Base-by-base conservation (phyloP, 2,888 invertebrate genomes). In the Trichogramma dendrolimi region DNA sequence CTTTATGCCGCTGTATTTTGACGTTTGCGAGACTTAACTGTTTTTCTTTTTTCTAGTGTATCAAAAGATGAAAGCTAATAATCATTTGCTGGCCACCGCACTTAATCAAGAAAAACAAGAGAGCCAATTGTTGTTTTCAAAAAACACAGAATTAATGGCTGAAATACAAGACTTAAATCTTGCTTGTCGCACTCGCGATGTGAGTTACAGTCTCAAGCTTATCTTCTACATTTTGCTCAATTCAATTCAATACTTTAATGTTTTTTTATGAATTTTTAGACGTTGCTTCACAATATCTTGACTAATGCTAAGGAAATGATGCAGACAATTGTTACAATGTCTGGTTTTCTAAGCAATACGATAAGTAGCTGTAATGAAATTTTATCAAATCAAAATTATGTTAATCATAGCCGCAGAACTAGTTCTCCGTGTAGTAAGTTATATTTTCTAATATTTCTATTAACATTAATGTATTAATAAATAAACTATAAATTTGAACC, bases 61-160 rank as follows among this genome's bases (percentile, higher is more conserved):
- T 10, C 71, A 75, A 39, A 72, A 76, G 55, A 62, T 77, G 4
- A 74, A 73, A 55, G 67, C 42, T 4, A 77, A 77, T 57, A 77
- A 77, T 53, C 70, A 65, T 61, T 71, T 68, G 4, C 67, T 77
- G 46, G 77, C 77, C 0, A 75, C 70, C 27, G 76, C 78, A 4
- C 62, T 77, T 1, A 71, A 75, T 0, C 69, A 71, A 8, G 73
- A 77, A 48, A 78, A 75, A 54, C 71, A 75, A 55, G 74, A 75
- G 49, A 67, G 49, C 38, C 73, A 75, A 51, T 60, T 70, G 41
- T 63, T 77, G 43, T 75, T 73, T 54, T 50, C 71, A 0, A 70
- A 73, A 60, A 77, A 75, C 67, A 60, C 75, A 43, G 68, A 69
- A 39, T 65, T 77, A 11, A 60, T 68, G 1, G 68, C 67, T 1